Conservation (phyloP, 1,140 invertebrate species). For the Drosophila truncata region DNA sequence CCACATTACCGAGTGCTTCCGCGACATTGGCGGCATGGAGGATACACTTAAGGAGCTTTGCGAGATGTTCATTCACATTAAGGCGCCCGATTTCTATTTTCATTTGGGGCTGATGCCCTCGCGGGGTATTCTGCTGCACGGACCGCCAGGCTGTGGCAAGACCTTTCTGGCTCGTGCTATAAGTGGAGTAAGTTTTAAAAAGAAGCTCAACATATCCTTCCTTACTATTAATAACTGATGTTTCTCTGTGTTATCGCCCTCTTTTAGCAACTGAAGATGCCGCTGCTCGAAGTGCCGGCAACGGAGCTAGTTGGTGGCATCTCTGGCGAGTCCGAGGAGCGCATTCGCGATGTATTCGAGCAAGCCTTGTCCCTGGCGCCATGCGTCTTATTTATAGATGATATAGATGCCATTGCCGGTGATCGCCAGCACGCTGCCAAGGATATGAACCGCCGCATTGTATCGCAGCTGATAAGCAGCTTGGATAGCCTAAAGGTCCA, state of each 20-base stretch:
- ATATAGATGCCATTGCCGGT: constrained; percentile 96
- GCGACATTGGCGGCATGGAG: constrained; percentile 91
- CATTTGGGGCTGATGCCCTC: constrained; percentile 91
- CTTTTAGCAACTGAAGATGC: constrained; percentile 88
- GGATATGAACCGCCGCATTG: constrained; percentile 98
- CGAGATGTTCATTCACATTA: constrained; percentile 93
- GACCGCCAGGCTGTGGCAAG: constrained; percentile 75
- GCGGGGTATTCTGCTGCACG: constrained; percentile 90
- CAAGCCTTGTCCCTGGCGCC: constrained; percentile 91
- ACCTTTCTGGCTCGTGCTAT: constrained; percentile 94
- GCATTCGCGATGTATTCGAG: constrained; percentile 96
- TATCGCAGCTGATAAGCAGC: constrained; percentile 95
- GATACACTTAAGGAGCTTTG: constrained; percentile 91
- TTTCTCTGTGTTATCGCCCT: constrained; percentile 1
- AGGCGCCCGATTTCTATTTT: constrained; percentile 93
- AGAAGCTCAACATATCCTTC: too few relatives aligned
- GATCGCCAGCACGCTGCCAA: constrained; percentile 94
- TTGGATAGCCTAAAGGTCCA: constrained; percentile 91
- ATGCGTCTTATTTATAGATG: constrained; percentile 97
- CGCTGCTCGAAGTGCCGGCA: constrained; percentile 94
- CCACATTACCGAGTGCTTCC: constrained; percentile 85
- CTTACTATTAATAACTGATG: neutral
- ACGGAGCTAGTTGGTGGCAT: constrained; percentile 97
- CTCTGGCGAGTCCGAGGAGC: constrained; percentile 97
- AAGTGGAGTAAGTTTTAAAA: constrained; percentile 90